Percentiles rank a stretch among this genome's conserved stretches.
Evolutionary conservation across 2,888 invertebrate species (phyloP).

Genomic region (Heliconius hortense): DNA sequence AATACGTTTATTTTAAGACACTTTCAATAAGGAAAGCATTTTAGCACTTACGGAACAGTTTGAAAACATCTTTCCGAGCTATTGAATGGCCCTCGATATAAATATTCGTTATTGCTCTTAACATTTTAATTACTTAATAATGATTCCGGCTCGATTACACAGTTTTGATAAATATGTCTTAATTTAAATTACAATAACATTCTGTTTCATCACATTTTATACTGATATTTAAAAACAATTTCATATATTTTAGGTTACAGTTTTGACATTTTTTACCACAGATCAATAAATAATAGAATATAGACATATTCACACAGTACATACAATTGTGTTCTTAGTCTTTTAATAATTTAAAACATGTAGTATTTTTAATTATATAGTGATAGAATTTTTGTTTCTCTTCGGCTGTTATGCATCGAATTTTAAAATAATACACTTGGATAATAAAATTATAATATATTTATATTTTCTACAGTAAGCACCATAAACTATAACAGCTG

Average conservation of each 20-base stretch:
- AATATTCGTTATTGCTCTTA: conserved; percentile 43
- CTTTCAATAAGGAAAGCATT: not conserved
- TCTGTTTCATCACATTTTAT: conserved; percentile 27
- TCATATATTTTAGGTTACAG: conserved; percentile 27
- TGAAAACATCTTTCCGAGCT: conserved; percentile 42
- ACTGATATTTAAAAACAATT: conserved; percentile 18
- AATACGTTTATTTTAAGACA: not conserved
- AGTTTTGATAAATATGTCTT: conserved; percentile 16
- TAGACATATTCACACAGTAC: no score
- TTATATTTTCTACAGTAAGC: not conserved
- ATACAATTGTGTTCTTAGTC: no score
- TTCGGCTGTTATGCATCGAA: not conserved
- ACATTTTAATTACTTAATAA: conserved; percentile 39
- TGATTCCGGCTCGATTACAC: conserved; percentile 17
- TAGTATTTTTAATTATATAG: no score
- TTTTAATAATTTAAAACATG: no score
- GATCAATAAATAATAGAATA: no score
- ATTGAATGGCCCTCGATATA: conserved; percentile 42
- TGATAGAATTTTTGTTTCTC: no score
- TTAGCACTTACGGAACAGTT: conserved; percentile 43
- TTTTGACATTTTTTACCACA: conserved; percentile 19
- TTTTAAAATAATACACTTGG: not conserved
- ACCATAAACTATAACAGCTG: conserved; percentile 9
- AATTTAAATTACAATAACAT: conserved; percentile 31
- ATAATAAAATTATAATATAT: conserved; percentile 1